Evolutionary conservation across 2,888 invertebrate species (phyloP), one percentile per base, ranked within the genome.

Genomic region (Erynnis tages): DNA sequence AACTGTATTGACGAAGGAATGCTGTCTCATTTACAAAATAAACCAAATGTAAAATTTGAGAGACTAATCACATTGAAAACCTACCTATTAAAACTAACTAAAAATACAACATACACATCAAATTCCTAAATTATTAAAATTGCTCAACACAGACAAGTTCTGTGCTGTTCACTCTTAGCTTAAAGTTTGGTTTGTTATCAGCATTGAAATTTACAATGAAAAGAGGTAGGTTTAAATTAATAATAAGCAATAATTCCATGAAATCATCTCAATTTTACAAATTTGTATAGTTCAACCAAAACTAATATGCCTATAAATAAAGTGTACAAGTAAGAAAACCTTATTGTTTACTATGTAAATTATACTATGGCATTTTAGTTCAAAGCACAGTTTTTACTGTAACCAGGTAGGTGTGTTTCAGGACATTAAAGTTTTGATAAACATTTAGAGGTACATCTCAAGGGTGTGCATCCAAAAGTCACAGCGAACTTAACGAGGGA

Each of bases 1-100:
- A 90, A 86, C 87, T 86, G 80, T 88, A 85, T 90, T 87, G 90
- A 90, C 90, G 89, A 86, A 88, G 90, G 90, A 90, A 90, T 90
- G 90, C 89, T 89, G 89, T 88, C 89, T 87, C 88, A 87, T 88
- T 87, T 85, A 90, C 82, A 90, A 87, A 88, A 83, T 87, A 89
- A 90, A 88, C 86, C 84, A 85, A 84, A 86, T 86, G 88, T 87
- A 88, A 89, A 87, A 88, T 86, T 87, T 84, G 73, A 87, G 88
- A 87, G 88, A 90, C 89, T 83, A 90, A 87, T 88, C 83, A 90
- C 83, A 88, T 85, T 77, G 78, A 85, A 84, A 90, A 86, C 89
- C 89, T 87, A 86, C 90, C 86, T 85, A 86, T 79, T 70, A 80
- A 37, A 37, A 80, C 82, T 88, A 90, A 90, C 83, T 88, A 88